Conservation (phyloP, 2,113 vertebrate species). For the Pao palembangensis region DNA sequence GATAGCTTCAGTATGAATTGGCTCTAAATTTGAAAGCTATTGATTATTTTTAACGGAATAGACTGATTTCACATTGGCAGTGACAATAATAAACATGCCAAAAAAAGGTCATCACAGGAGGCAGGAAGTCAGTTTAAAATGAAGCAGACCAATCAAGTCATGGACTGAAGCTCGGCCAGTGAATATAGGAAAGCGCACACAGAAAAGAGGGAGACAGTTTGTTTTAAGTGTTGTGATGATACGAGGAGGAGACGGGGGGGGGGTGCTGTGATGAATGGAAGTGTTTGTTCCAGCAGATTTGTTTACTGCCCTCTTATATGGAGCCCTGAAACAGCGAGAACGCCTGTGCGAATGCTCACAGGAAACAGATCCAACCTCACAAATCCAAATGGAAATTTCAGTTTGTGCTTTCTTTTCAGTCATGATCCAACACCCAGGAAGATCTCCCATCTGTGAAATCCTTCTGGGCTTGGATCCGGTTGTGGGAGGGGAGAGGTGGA, state of each 20-base stretch:
- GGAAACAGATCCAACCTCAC: slow-evolving; percentile 44
- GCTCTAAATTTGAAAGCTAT: slow-evolving; percentile 37
- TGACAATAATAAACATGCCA: slow-evolving; percentile 25
- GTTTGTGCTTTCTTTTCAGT: slow-evolving; percentile 10
- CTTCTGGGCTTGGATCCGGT: slow-evolving; percentile 26
- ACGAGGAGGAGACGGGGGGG: slow-evolving; percentile 5
- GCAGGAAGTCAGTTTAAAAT: slow-evolving; percentile 10
- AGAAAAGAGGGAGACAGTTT: slow-evolving; percentile 6
- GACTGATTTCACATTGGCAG: slow-evolving; percentile 26
- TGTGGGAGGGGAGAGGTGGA: neutral
- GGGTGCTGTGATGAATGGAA: slow-evolving; percentile 11
- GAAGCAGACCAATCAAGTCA: slow-evolving; percentile 3
- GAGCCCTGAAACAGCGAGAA: slow-evolving; percentile 10
- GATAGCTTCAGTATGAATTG: slow-evolving; percentile 49
- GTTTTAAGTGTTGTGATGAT: slow-evolving; percentile 20
- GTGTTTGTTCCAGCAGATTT: slow-evolving; percentile 8
- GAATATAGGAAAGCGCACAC: slow-evolving; percentile 11
- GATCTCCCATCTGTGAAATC: slow-evolving; percentile 50
- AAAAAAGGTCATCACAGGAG: neutral
- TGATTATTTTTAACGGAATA: slow-evolving; percentile 31
- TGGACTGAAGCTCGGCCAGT: slow-evolving; percentile 12
- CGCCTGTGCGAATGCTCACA: slow-evolving; percentile 15
- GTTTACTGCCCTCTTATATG: slow-evolving; percentile 20
- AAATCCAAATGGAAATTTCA: slow-evolving; percentile 50
- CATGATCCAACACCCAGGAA: slow-evolving; percentile 31